Evolutionary conservation across 1,140 invertebrate genomes (phyloP).

Genomic region (Hetaerina americana): DNA sequence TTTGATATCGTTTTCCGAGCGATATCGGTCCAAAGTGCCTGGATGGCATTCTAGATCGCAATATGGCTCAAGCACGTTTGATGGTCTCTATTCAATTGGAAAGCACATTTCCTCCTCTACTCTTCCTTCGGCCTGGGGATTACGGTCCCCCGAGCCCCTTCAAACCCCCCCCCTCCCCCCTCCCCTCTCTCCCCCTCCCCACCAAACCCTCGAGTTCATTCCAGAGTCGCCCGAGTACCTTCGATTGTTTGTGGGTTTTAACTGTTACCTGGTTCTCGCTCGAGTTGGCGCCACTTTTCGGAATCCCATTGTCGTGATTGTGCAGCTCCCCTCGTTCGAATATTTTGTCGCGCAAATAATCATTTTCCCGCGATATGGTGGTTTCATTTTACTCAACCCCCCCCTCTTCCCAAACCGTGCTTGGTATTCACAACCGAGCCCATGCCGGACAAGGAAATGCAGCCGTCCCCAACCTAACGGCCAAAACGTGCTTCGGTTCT

Average conservation of each 20-base stretch:
- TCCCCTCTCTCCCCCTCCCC: background rate
- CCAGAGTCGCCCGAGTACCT: background rate
- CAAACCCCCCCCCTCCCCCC: background rate
- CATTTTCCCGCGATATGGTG: no score
- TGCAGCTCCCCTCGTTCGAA: no score
- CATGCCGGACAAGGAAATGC: no score
- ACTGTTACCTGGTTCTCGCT: background rate
- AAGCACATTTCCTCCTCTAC: background rate
- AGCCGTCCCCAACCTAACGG: no score
- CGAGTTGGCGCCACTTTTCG: background rate
- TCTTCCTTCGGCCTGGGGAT: background rate
- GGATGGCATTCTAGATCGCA: background rate
- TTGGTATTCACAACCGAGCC: no score
- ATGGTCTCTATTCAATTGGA: background rate
- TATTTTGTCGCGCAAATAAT: no score
- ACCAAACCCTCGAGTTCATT: no score
- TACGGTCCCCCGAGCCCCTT: no score
- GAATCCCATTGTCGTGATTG: background rate
- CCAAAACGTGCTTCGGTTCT: no score
- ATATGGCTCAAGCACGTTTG: background rate
- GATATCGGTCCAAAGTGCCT: background rate
- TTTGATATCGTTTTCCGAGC: background rate
- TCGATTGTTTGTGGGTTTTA: background rate
- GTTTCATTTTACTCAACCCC: no score
- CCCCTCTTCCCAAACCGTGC: no score